Evolutionary conservation across 1,140 invertebrate genomes (phyloP), one percentile per base, ranked within the genome.

Genomic region (Mycetomoellerius zeteki): DNA sequence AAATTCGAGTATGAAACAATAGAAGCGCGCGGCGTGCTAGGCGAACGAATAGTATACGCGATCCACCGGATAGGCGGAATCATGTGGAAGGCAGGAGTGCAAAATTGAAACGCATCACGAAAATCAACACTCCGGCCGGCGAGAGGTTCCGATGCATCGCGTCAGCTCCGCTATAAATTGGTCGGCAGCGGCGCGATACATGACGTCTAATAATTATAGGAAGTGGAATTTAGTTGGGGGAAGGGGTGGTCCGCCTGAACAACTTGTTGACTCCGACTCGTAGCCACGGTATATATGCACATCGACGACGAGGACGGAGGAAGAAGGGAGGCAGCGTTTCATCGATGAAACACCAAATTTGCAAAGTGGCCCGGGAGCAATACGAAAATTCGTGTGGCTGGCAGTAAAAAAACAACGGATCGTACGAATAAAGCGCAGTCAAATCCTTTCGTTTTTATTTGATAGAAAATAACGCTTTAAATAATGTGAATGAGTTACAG

Each of bases 191-290:
- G 69, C 86, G 80, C 85, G 90, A 91, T 91, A 91, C 88, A 88
- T 91, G 84, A 92, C 90, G 91, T 91, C 90, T 88, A 93, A 92
- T 93, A 93, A 92, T 92, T 92, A 92, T 92, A 93, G 92, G 92
- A 93, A 93, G 92, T 92, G 91, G 88, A 91, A 92, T 92, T 92
- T 91, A 92, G 91, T 87, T 86, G 90, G 86, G 90, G 89, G 90
- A 91, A 88, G 89, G 91, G 87, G 89, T 88, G 91, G 76, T 89
- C 82, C 80, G 91, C 75, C 78, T 88, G 92, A 92, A 92, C 91
- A 92, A 92, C 92, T 92, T 92, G 91, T 92, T 92, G 91, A 92
- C 92, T 92, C 88, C 87, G 76, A 84, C 65, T 69, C 80, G 69
- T 54, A 58, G 82, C 67, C 54, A 73, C 86, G 82, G 71, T 88